Percentiles rank a stretch among this genome's conserved stretches.
phyloP scores from a whole-genome alignment of 2,888 invertebrate genomes.

The Eustalomyia histrio region DNA sequence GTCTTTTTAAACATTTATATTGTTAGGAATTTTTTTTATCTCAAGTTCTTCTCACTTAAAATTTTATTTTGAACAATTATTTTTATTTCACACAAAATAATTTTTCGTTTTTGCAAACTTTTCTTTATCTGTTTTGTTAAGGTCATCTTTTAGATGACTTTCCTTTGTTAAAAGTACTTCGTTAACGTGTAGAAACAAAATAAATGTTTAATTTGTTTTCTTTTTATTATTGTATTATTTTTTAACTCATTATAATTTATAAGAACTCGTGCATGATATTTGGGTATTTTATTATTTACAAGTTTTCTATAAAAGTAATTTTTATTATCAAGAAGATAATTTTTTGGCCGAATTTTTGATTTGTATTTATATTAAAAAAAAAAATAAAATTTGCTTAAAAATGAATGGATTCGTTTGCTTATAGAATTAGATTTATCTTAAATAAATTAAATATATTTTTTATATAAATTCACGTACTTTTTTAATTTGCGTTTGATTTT shows the following conservation, averaged over 20 bases:
- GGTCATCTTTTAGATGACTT: conserved; percentile 37
- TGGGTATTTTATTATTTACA: background rate
- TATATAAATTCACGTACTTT: conserved; percentile 37
- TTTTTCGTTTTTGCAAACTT: background rate
- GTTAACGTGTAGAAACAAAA: background rate
- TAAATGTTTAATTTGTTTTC: background rate
- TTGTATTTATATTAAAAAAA: background rate
- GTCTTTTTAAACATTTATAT: too few relatives aligned
- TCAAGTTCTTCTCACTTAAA: background rate
- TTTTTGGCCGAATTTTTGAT: background rate
- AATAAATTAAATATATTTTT: background rate
- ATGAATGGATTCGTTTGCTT: background rate
- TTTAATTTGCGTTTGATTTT: conserved; percentile 11
- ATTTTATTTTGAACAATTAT: background rate
- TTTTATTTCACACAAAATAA: background rate
- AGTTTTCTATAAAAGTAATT: background rate
- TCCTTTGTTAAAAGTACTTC: background rate
- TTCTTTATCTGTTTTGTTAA: conserved; percentile 17
- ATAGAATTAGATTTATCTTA: background rate
- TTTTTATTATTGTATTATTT: background rate
- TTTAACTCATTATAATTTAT: background rate
- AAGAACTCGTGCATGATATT: background rate
- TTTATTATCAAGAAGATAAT: background rate
- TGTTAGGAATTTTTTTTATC: too few relatives aligned
- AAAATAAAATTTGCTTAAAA: background rate